Conservation (phyloP, 2,113 vertebrate genomes). For the Athene noctua region DNA sequence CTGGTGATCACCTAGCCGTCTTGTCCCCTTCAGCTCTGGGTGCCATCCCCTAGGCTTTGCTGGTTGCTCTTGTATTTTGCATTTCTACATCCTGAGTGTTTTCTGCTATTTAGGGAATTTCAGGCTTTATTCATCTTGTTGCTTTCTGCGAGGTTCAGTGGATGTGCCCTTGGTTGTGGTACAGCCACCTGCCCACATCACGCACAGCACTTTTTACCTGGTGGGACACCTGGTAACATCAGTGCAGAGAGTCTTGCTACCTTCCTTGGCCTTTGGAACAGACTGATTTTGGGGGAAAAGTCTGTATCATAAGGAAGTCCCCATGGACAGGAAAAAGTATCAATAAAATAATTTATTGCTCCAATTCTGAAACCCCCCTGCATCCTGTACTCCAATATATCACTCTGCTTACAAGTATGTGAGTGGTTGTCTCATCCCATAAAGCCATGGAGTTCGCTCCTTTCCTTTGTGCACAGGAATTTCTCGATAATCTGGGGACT, state of each 20-base stretch:
- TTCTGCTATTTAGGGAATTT: not conserved
- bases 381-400: not conserved
- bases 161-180: not conserved
- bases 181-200: not conserved
- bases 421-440: not conserved
- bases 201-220: fast-evolving
- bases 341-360: not conserved
- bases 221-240: not conserved
- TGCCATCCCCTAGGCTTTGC: not conserved
- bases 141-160: not conserved
- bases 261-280: not conserved
- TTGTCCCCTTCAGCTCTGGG: not conserved
- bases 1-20: too few relatives aligned
- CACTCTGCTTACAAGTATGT: not conserved
- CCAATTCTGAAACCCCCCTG: not conserved
- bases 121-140: not conserved
- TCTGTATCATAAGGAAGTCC: not conserved
- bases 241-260: not conserved
- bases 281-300: not conserved
- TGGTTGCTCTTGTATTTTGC: not conserved
- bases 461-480: not conserved
- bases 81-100: not conserved
- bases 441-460: not conserved
- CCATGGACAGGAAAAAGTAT: not conserved
- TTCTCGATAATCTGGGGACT: not conserved